These are phyloP conservation scores for Linnaemya vulpina DNA, from an alignment of 2,888 invertebrate genomes.

Conservation along the genomic window DNA sequence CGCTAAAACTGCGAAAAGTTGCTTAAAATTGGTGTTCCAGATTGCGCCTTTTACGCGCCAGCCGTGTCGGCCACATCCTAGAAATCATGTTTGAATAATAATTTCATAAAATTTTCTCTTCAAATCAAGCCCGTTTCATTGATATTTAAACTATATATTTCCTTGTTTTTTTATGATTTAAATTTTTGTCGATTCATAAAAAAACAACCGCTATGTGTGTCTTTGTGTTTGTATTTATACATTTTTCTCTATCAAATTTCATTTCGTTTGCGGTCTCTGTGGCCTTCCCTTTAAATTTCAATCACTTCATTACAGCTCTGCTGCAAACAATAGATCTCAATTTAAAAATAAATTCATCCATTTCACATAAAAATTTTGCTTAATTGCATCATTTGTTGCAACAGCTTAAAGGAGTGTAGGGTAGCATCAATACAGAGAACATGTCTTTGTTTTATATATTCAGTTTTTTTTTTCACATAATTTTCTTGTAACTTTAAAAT, in stretches of 20 bases:
- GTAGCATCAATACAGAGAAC: not conserved
- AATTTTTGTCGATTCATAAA: too few relatives aligned
- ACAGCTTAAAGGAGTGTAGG: too few relatives aligned
- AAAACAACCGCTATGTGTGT: not conserved
- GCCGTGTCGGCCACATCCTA: too few relatives aligned
- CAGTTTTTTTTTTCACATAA: not conserved
- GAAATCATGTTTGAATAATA: too few relatives aligned
- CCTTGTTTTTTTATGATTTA: too few relatives aligned
- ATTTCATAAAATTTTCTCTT: too few relatives aligned
- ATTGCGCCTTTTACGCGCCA: too few relatives aligned
- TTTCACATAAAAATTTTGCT: conserved; percentile 1
- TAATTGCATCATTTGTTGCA: conserved; percentile 24
- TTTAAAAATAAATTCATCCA: conserved; percentile 35
- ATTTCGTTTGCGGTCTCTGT: conserved; percentile 66
- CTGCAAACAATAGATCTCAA: conserved; percentile 43
- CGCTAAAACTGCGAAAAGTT: too few relatives aligned
- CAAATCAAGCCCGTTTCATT: too few relatives aligned
- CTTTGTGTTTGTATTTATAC: not conserved
- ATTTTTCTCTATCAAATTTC: conserved; percentile 52
- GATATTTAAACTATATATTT: too few relatives aligned
- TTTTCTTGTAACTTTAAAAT: not conserved
- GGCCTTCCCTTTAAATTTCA: conserved; percentile 49
- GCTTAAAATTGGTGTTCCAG: too few relatives aligned
- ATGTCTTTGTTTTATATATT: conserved; percentile 1
- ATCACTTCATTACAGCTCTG: conserved; percentile 29